phyloP scores from a whole-genome alignment of 2,888 invertebrate species.

The Drosophila anomelani region DNA sequence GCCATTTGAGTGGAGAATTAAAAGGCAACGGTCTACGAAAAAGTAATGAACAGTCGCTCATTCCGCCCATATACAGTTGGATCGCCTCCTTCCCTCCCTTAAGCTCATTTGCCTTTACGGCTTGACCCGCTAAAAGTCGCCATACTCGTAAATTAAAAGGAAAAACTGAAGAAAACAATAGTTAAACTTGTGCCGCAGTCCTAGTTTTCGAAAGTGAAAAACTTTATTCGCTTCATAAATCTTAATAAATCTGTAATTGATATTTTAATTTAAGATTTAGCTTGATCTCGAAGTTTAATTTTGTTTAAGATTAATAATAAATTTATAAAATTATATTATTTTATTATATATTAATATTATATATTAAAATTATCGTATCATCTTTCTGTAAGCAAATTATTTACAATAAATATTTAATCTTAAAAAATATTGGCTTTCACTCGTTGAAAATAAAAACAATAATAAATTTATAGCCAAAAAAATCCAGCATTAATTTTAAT shows the following conservation, averaged over 20 bases:
- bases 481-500: neutral
- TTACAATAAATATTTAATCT: neutral
- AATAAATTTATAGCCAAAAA: neutral
- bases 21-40: slow-evolving; percentile 68
- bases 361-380: too few species aligned
- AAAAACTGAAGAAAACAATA: slow-evolving; percentile 3
- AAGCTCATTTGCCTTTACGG: slow-evolving; percentile 35
- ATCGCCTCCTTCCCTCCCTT: slow-evolving; percentile 12
- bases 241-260: too few species aligned
- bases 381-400: too few species aligned
- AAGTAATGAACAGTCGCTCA: slow-evolving; percentile 33
- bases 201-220: neutral
- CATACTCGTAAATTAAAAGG: slow-evolving; percentile 12
- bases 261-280: too few species aligned
- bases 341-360: too few species aligned
- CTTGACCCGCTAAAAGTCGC: slow-evolving; percentile 37
- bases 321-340: too few species aligned
- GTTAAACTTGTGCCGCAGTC: neutral
- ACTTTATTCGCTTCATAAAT: neutral
- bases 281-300: neutral
- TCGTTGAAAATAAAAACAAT: neutral
- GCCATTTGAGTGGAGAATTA: slow-evolving; percentile 67
- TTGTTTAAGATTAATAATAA: neutral
- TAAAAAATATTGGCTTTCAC: neutral
- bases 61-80: slow-evolving; percentile 19